Base-by-base conservation (phyloP, 2,888 invertebrate genomes). In the Anodontia alba region DNA sequence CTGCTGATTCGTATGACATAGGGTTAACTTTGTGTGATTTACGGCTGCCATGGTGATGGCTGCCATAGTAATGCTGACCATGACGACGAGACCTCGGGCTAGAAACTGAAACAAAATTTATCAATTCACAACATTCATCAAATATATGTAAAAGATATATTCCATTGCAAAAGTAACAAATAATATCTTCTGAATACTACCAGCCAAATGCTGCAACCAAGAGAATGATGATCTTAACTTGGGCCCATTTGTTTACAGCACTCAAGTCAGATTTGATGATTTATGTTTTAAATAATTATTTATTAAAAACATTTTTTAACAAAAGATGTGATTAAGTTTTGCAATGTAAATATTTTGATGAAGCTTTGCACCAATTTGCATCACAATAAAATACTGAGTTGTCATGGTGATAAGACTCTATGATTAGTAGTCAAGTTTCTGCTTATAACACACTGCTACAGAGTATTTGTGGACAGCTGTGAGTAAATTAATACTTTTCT, bases 1-100 rank as follows among this genome's bases (percentile, higher is more conserved):
- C 90, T 67, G 89, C 79, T 15, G 90, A 90, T 69, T 91, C 90
- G 80, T 83, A 90, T 20, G 90, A 90, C 20, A 78, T 74, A 15
- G 90, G 87, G 80, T 91, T 90, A 71, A 90, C 83, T 78, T 87
- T 81, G 38, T 80, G 72, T 38, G 70, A 66, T 76, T 82, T 80
- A 75, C 87, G 85, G 79, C 84, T 75, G 69, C 81, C 76, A 54
- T 77, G 79, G 67, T 81, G 3, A 46, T 46, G 62, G 62, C 62
- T 62, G 33, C 62, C 62, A 20, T 62, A 87, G 73, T 73, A 76
- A 77, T 76, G 85, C 78, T 83, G 83, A 43, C 69, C 72, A 76
- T 80, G 74, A 73, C 76, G 86, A 81, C 79, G 78, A 54, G 77
- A 76, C 12, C 78, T 76, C 38, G 82, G 76, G 57, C 80, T 69